Base-by-base conservation (phyloP, 2,888 invertebrate genomes). In the Lutraria lutraria region DNA sequence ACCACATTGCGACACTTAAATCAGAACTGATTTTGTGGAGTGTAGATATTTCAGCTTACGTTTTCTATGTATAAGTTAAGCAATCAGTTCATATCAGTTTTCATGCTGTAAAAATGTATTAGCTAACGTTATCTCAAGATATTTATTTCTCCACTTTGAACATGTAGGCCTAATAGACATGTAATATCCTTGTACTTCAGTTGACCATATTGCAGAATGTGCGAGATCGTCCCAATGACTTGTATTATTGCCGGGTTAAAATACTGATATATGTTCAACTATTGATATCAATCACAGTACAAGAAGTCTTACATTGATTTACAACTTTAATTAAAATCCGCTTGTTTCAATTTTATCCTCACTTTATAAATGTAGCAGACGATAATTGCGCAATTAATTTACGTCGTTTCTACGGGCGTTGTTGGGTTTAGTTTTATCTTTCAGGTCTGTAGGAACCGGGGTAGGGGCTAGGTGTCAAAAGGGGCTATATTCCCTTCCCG, bases 101-200 rank as follows among this genome's bases (percentile, higher is more conserved):
- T 80, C 79, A 80, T 21, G 72, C 25, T 72, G 52, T 83, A 84
- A 85, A 31, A 80, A 85, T 80, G 31, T 85, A 85, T 85, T 80
- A 85, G 85, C 56, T 60, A 85, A 85, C 54, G 80, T 80, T 80
- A 85, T 85, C 85, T 85, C 56, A 79, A 85, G 53, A 85, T 80
- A 80, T 80, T 84, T 85, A 85, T 85, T 85, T 80, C 80, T 21
- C 80, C n/a, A 25, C 80, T 85, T 80, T 83, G 83, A 83, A 83
- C 68, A 43, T 21, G 83, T 72, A n/a, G n/a, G n/a, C n/a, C n/a
- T 68, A 83, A 83, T 52, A 83, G 52, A 19, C 56, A 56, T 56
- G 2, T 15, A 1, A 56, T 2, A n/a, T n/a, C n/a, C n/a, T n/a
- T n/a, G n/a, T n/a, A n/a, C 19, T 19, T 15, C 13, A 56, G 56